phyloP scores from a whole-genome alignment of 2,888 invertebrate genomes.

The Chalcosyrphus nemorum region DNA sequence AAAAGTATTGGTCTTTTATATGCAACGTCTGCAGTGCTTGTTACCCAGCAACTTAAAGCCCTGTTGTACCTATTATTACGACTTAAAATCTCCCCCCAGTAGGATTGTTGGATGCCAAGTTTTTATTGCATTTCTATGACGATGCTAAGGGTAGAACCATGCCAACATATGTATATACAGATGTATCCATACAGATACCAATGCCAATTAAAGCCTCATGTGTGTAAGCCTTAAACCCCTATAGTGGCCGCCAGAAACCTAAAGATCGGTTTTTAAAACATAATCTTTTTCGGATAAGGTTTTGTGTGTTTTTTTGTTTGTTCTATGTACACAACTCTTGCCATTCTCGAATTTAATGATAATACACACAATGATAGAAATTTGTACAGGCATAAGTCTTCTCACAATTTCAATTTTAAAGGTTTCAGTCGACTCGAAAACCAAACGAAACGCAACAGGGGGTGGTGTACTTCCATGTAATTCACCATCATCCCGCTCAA shows the following conservation, averaged over 20 bases:
- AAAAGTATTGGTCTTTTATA: too few species aligned
- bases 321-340: background rate
- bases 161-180: too few species aligned
- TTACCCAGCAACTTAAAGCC: too few species aligned
- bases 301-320: background rate
- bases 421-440: conserved; percentile 23
- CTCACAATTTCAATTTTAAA: conserved; percentile 45
- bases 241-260: background rate
- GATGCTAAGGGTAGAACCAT: too few species aligned
- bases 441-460: conserved; percentile 49
- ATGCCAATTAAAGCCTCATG: background rate
- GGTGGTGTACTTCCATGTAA: conserved; percentile 27
- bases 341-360: conserved; percentile 22
- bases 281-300: background rate
- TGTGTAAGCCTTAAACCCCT: background rate
- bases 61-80: too few species aligned
- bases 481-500: conserved; percentile 23
- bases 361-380: background rate
- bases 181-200: background rate
- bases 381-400: background rate
- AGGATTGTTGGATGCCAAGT: too few species aligned
- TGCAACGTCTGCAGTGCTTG: too few species aligned
- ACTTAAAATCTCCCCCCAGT: too few species aligned
- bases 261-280: background rate
- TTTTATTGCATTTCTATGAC: too few species aligned